These are phyloP conservation scores for Zoanthus solanderi DNA, from an alignment of 92 coral and sea anemone genomes.

Conservation along the genomic window DNA sequence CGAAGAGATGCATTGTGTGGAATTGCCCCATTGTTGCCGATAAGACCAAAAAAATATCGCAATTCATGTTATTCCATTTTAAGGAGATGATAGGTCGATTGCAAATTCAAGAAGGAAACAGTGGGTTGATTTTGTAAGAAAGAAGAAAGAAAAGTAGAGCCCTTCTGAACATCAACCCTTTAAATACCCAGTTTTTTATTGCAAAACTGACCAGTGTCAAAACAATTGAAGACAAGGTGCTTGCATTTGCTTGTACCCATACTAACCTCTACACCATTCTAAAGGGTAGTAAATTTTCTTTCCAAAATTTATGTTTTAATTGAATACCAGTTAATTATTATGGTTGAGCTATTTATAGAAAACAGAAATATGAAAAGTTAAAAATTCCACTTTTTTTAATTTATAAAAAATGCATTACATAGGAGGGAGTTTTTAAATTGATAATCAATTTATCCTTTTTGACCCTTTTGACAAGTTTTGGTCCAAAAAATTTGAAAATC, in stretches of 20 bases:
- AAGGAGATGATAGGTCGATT: no score
- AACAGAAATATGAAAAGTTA: background rate
- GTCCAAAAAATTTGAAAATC: no score
- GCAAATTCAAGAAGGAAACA: no score
- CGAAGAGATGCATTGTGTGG: no score
- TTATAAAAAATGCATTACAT: no score
- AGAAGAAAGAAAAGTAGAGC: no score
- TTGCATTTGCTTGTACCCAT: background rate
- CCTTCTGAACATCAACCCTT: no score
- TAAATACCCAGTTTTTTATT: background rate
- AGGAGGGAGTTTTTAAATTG: no score
- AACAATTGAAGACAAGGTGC: background rate
- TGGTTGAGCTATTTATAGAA: background rate
- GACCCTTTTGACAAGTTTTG: background rate
- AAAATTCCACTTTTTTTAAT: background rate
- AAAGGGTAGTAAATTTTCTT: background rate
- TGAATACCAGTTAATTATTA: background rate
- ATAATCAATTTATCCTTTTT: slow-evolving; percentile 15
- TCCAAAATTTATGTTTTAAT: background rate
- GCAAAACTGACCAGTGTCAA: slow-evolving; percentile 12
- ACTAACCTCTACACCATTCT: background rate
- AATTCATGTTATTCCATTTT: no score
- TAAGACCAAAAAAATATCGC: no score
- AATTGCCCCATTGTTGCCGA: no score
- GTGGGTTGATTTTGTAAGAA: no score